phyloP scores from a whole-genome alignment of 2,888 invertebrate species.

The Ephialtes manifestator region DNA sequence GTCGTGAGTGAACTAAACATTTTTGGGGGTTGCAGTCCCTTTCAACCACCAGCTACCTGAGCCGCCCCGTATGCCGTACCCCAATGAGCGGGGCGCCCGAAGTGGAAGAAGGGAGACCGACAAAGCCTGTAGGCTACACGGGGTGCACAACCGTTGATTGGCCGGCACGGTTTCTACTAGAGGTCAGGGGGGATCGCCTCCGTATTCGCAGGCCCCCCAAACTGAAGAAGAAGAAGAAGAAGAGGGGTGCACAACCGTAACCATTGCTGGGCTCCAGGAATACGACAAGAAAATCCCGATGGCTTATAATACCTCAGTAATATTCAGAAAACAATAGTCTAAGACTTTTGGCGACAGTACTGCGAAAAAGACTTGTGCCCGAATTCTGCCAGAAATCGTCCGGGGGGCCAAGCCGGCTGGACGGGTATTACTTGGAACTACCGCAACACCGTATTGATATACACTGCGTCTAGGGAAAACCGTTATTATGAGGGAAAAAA shows the following conservation, averaged over 20 bases:
- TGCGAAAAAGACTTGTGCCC: neutral
- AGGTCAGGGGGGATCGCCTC: too few relatives aligned
- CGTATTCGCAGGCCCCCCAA: too few relatives aligned
- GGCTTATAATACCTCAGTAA: too few relatives aligned
- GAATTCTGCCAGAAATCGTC: neutral
- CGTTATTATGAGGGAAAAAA: neutral
- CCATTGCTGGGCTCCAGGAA: conserved; percentile 7
- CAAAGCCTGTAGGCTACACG: neutral
- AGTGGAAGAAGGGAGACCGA: conserved; percentile 7
- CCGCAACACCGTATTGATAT: neutral
- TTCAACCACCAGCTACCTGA: conserved; percentile 39
- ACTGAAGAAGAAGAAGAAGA: too few relatives aligned
- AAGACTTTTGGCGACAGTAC: neutral
- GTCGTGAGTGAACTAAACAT: conserved; percentile 24
- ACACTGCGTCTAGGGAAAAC: neutral
- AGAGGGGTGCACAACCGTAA: conserved; percentile 6
- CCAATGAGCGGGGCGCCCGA: conserved; percentile 14
- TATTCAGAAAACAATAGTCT: too few relatives aligned
- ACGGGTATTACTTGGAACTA: neutral
- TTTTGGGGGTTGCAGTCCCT: conserved; percentile 15
- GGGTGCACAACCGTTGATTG: too few relatives aligned
- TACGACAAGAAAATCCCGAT: neutral
- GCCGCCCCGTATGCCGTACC: conserved; percentile 19
- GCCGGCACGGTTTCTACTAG: too few relatives aligned
- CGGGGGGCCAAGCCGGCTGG: neutral